Evolutionary conservation across 2,888 invertebrate species (phyloP).

Genomic region (Tetragonisca angustula): DNA sequence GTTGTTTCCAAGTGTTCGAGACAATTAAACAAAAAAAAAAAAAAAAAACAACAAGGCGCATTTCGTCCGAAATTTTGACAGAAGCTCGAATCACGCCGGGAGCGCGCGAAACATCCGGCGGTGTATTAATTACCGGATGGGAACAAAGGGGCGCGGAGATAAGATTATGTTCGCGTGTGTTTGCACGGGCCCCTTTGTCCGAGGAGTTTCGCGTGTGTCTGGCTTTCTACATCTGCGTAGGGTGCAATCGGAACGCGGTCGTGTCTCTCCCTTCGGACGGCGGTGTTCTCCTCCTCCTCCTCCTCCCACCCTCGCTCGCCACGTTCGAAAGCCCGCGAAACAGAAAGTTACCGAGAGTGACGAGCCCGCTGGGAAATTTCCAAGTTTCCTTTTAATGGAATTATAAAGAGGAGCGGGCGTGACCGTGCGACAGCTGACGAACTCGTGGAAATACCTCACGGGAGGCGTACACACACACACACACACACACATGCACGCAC

Average conservation of each 20-base stretch:
- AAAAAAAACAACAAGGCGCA: no score
- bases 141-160: neutral
- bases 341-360: conserved; percentile 75
- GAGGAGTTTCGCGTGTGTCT: neutral
- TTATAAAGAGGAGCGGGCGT: conserved; percentile 76
- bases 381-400: conserved; percentile 79
- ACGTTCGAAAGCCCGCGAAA: conserved; percentile 60
- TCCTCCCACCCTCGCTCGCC: no score
- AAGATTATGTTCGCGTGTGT: conserved; percentile 1
- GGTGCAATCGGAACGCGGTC: conserved; percentile 33
- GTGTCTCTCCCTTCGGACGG: conserved; percentile 57
- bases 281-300: conserved; percentile 35
- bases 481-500: neutral
- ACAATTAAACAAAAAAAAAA: no score
- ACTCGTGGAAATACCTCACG: conserved; percentile 56
- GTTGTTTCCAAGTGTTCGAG: no score
- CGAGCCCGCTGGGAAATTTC: conserved; percentile 78
- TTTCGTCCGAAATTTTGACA: no score
- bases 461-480: conserved; percentile 7
- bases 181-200: neutral
- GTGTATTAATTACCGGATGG: neutral
- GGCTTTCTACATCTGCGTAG: conserved; percentile 12
- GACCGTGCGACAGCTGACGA: conserved; percentile 68
- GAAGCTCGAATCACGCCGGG: no score
- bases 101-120: no score